These are phyloP conservation scores for Perithous albicinctus DNA, from an alignment of 2,888 invertebrate species.

Conservation along the genomic window DNA sequence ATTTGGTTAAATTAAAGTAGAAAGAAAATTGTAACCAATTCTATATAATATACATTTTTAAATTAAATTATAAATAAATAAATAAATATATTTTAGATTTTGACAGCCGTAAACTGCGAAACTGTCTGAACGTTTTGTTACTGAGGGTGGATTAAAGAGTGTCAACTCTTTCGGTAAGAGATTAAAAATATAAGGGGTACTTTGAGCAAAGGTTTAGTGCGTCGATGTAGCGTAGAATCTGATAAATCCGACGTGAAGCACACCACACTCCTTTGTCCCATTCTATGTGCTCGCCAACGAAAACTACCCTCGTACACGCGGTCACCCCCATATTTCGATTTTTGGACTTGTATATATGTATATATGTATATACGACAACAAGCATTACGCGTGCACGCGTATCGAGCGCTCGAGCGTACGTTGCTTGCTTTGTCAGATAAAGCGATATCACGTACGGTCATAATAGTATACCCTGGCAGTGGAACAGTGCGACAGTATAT, in stretches of 20 bases:
- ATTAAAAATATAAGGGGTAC: constrained; percentile 46
- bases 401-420: constrained; percentile 9
- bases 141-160: neutral
- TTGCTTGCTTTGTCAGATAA: constrained; percentile 44
- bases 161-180: constrained; percentile 22
- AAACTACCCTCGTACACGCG: constrained; percentile 24
- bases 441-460: constrained; percentile 40
- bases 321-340: constrained; percentile 33
- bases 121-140: neutral
- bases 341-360: constrained; percentile 23
- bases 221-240: constrained; percentile 51
- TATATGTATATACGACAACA: too few species aligned
- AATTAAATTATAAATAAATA: too few species aligned
- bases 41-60: too few species aligned
- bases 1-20: too few species aligned
- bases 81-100: neutral
- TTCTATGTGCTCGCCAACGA: constrained; percentile 19
- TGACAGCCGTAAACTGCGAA: neutral
- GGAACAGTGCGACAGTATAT: constrained; percentile 7
- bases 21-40: too few species aligned
- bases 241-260: constrained; percentile 35
- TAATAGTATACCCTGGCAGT: constrained; percentile 7
- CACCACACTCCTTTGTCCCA: constrained; percentile 42
- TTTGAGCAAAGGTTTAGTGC: constrained; percentile 39
- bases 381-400: constrained; percentile 22